Percentiles rank a stretch among this genome's conserved stretches.
These are phyloP conservation scores for Ispidina picta DNA, from an alignment of 2,797 vertebrate species.

Conservation along the genomic window DNA sequence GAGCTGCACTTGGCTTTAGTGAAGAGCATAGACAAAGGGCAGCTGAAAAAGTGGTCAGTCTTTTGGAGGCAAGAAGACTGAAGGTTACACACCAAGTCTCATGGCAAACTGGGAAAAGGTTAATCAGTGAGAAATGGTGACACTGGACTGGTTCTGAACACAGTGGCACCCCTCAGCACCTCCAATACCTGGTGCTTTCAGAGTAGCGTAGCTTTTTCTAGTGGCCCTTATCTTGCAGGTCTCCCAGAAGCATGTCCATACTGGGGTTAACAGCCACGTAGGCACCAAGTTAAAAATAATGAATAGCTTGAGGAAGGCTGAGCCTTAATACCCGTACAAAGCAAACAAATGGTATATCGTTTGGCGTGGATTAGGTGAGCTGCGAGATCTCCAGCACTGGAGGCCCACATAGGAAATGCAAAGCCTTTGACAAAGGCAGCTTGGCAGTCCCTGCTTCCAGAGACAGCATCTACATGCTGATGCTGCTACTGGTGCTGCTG, in stretches of 20 bases:
- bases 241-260: not conserved
- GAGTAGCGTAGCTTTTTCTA: not conserved
- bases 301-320: not conserved
- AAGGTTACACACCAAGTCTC: fast-evolving
- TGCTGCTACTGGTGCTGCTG: not conserved
- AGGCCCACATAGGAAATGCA: not conserved
- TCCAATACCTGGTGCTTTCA: not conserved
- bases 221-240: not conserved
- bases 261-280: not conserved
- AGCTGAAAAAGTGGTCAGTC: not conserved
- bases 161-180: fast-evolving
- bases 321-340: conserved; percentile 12
- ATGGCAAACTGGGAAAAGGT: fast-evolving
- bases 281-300: not conserved
- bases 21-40: not conserved
- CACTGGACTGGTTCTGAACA: not conserved
- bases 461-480: not conserved
- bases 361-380: not conserved
- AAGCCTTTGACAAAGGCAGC: not conserved
- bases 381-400: not conserved
- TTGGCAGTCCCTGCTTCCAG: not conserved
- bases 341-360: not conserved
- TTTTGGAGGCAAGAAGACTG: not conserved
- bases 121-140: not conserved
- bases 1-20: not conserved